Base-by-base conservation (phyloP, 1,140 invertebrate species). In the Drosophila pruinosa region DNA sequence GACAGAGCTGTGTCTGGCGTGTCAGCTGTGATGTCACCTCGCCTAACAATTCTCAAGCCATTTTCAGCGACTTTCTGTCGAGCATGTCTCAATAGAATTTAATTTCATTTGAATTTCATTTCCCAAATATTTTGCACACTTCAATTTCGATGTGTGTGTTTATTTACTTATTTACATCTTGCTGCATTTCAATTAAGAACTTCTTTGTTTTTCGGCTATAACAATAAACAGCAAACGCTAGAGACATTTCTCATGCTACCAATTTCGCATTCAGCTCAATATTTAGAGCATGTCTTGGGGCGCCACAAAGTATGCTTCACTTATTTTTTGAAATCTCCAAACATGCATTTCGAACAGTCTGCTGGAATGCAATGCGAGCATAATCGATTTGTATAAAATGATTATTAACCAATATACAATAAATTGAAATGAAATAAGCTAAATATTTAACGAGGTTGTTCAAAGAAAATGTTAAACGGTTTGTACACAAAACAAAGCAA, bases 131-230 rank as follows among this genome's bases (percentile, higher is more conserved):
- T 39, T 59, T 53, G 12, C 48, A 53, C 59, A 24, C 38, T 34
- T 12, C 38, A 36, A 15, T 26, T 45, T 1, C 15, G 8, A 21
- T 50, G 14, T 31, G 14, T 39, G 14, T 59, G 47, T 85, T 78
- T 71, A 59, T 79, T 75, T 65, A 47, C 58, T 53, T 47, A 53
- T 68, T 68, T 61, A 72, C 63, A 71, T 50, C 22, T 50, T 67
- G 62, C 61, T 77, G 77, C 81, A 80, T 77, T 85, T 80, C 73
- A 85, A 85, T 85, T 85, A 85, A 85, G 77, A 74, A 57, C 54
- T 59, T 65, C 72, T 72, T 79, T 78, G 80, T 82, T 48, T 64
- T 72, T 34, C 31, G 38, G 41, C 57, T 45, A 12, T 19, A 58
- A 62, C 39, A 72, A 61, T 72, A 72, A 72, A 61, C 22, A 31